Evolutionary conservation across 2,888 invertebrate species (phyloP), one percentile per base, ranked within the genome.

Genomic region (Heteropelma amictum): DNA sequence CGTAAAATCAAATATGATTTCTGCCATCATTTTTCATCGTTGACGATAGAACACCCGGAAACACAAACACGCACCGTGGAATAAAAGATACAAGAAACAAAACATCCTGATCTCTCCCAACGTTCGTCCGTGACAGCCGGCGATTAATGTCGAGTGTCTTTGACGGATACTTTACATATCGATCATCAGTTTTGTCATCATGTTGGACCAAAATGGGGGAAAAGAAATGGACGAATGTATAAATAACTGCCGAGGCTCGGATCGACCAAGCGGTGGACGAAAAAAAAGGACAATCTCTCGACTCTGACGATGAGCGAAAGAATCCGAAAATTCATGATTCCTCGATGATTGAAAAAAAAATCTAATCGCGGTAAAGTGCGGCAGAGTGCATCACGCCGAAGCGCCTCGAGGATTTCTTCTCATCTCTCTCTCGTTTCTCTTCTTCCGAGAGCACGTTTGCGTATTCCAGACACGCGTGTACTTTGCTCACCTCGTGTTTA

Each of bases 391-490:
- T n/a, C n/a, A n/a, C n/a, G 47, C 45, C 26, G 63, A 67, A 10
- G 28, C 8, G n/a, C n/a, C n/a, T n/a, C n/a, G n/a, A n/a, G n/a
- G n/a, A n/a, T n/a, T n/a, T n/a, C n/a, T n/a, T n/a, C n/a, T n/a
- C n/a, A 19, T 19, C 21, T 33, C 38, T 17, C 35, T n/a, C 33
- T 12, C 21, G 10, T 8, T 8, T 7, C 12, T 21, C 30, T 28
- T 47, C 28, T 6, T 30, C 35, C 23, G 45, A 58, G 19, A n/a
- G 12, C 38, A 6, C 38, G 60, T 82, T 84, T 80, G 68, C 65
- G 77, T 74, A 82, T 84, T 85, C 85, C 72, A 82, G 78, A 79
- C 83, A 83, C 82, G 83, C 76, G n/a, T n/a, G 73, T 76, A 77
- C 64, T 33, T 78, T 76, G 77, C 77, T 76, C 78, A 73, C 76